A percentile compares a stretch with the other conserved stretches of the same genome.
phyloP scores from a whole-genome alignment of 2,888 invertebrate genomes.

The Apoda limacodes region DNA sequence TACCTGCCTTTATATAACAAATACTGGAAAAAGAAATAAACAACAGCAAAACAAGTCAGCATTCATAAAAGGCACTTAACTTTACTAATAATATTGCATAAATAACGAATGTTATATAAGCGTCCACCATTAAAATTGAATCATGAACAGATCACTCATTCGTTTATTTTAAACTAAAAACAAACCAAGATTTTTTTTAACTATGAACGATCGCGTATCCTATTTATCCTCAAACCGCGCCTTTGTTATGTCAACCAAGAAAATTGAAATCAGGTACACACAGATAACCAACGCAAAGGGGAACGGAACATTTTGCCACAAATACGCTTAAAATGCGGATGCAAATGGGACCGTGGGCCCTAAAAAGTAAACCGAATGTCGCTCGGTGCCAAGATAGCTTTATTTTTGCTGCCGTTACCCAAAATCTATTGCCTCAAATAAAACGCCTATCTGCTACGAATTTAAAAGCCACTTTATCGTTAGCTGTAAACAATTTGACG shows the following conservation, averaged over 20 bases:
- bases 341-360: conserved; percentile 58
- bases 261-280: conserved; percentile 62
- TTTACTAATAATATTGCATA: too few species aligned
- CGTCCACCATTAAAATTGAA: too few species aligned
- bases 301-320: conserved; percentile 48
- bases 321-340: conserved; percentile 60
- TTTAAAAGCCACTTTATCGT: conserved; percentile 51
- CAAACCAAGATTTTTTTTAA: conserved; percentile 52
- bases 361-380: conserved; percentile 51
- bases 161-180: too few species aligned
- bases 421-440: conserved; percentile 61
- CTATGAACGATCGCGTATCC: conserved; percentile 52
- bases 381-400: conserved; percentile 46
- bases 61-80: too few species aligned
- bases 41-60: too few species aligned
- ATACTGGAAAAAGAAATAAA: too few species aligned
- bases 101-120: too few species aligned
- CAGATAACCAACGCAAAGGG: conserved; percentile 30
- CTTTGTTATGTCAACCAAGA: conserved; percentile 60
- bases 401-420: conserved; percentile 58
- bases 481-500: conserved; percentile 32
- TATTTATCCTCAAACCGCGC: conserved; percentile 65
- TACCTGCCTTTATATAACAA: too few species aligned
- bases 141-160: too few species aligned
- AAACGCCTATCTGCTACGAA: conserved; percentile 56